Evolutionary conservation across 2,797 vertebrate genomes (phyloP), one percentile per base, ranked within the genome.

Genomic region (Anguilla megastoma): DNA sequence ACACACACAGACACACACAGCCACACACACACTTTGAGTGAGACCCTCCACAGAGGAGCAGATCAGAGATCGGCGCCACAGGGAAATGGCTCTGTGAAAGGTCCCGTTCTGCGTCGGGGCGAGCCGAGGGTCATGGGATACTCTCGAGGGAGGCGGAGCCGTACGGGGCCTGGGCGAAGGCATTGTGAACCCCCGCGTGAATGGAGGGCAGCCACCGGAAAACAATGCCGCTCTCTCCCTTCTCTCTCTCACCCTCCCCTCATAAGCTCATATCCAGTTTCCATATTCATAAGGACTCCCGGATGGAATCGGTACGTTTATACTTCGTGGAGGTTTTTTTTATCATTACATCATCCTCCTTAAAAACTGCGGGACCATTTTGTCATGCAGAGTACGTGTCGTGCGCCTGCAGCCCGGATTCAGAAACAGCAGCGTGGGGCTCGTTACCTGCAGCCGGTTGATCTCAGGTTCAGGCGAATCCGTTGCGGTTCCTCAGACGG

Each of bases 51-150:
- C 24, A 24, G 16, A 27, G 80, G 82, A 56, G 74, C 88, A 87
- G 90, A 56, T 85, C 90, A 54, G 66, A 89, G 85, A 69, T 88
- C 56, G 48, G 48, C n/a, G 48, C 60, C 50, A 41, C 50, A 24
- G 18, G 41, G 86, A 89, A 89, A 76, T 58, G 45, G 76, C 9
- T 71, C 30, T 41, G 83, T 89, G 85, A 92, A 89, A 89, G 48
- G 84, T 16, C 27, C 92, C 90, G 90, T 90, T 92, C 85, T 86
- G 84, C 80, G 33, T 58, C 0, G 69, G 41, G 88, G 86, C 86
- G 82, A 90, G 88, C 80, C 86, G 90, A 76, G 48, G 48, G 91
- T 93, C 90, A 94, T 52, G 41, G 88, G 92, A 93, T 92, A 92
- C 89, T 87, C 89, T 90, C 89, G 66, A 50, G n/a, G 86, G 91